These are phyloP conservation scores for Falco columbarius DNA, from an alignment of 2,797 vertebrate genomes.

Conservation along the genomic window DNA sequence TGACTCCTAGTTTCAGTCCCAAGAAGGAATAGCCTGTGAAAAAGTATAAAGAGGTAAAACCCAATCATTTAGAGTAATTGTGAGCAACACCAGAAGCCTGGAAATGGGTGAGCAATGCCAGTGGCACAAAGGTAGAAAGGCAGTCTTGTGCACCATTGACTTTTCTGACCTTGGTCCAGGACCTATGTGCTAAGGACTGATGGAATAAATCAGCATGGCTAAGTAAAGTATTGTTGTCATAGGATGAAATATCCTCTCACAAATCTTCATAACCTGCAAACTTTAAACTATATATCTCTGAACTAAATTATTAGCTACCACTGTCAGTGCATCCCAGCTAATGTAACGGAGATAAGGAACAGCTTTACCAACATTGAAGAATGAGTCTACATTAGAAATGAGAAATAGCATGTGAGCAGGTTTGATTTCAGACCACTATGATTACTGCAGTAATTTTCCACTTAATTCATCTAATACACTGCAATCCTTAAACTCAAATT, in stretches of 20 bases:
- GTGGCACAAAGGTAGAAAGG: neutral
- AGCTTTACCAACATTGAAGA: neutral
- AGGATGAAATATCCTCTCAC: neutral
- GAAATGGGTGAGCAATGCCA: neutral
- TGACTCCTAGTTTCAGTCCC: neutral
- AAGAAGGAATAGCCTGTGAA: neutral
- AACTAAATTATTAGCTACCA: conserved; percentile 26
- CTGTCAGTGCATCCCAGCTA: neutral
- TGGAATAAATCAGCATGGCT: neutral
- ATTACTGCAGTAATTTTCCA: conserved; percentile 35
- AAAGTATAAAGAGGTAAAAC: neutral
- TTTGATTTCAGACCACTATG: neutral
- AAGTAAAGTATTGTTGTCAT: neutral
- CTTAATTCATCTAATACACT: conserved; percentile 12
- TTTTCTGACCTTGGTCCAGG: neutral
- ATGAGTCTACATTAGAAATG: neutral
- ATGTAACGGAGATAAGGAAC: neutral
- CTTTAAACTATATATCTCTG: conserved; percentile 1
- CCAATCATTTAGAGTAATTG: neutral
- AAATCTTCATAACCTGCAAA: conserved; percentile 18
- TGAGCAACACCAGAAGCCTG: neutral
- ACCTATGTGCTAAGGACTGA: neutral
- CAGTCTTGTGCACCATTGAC: neutral
- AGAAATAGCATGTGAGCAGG: neutral
- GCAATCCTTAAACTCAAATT: neutral